phyloP scores from a whole-genome alignment of 2,888 invertebrate genomes.

The Lypha dubia region DNA sequence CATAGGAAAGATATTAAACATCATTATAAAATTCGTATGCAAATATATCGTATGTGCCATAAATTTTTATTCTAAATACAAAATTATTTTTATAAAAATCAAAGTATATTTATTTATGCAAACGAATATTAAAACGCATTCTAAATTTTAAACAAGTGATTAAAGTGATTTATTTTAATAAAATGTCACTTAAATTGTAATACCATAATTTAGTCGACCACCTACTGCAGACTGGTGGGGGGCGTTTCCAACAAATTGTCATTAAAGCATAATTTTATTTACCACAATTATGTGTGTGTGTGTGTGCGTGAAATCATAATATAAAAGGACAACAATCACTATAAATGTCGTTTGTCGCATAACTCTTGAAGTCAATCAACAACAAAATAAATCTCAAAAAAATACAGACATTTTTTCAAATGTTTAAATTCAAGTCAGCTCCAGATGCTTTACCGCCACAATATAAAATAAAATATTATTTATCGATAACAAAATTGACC shows the following conservation, averaged over 20 bases:
- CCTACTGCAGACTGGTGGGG: background rate
- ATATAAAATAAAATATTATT: constrained; percentile 28
- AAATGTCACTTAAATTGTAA: background rate
- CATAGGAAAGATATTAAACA: too few relatives aligned
- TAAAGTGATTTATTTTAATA: background rate
- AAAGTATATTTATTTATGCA: too few relatives aligned
- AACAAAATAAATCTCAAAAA: background rate
- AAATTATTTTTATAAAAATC: too few relatives aligned
- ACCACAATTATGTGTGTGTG: background rate
- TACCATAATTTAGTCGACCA: background rate
- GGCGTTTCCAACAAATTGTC: background rate
- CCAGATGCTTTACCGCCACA: constrained; percentile 28
- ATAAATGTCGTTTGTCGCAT: background rate
- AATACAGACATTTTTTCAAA: too few relatives aligned
- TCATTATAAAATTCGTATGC: too few relatives aligned
- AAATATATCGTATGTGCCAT: too few relatives aligned
- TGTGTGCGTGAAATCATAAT: background rate
- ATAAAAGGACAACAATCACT: background rate
- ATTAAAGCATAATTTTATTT: background rate
- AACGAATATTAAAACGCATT: too few relatives aligned
- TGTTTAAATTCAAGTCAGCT: constrained; percentile 5
- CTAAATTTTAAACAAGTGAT: too few relatives aligned
- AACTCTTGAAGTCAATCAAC: background rate
- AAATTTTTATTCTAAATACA: too few relatives aligned
- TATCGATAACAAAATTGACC: constrained; percentile 26